Base-by-base conservation (phyloP, 30 jellyfish, hydroid and myxozoan genomes). In the Catostylus mosaicus region DNA sequence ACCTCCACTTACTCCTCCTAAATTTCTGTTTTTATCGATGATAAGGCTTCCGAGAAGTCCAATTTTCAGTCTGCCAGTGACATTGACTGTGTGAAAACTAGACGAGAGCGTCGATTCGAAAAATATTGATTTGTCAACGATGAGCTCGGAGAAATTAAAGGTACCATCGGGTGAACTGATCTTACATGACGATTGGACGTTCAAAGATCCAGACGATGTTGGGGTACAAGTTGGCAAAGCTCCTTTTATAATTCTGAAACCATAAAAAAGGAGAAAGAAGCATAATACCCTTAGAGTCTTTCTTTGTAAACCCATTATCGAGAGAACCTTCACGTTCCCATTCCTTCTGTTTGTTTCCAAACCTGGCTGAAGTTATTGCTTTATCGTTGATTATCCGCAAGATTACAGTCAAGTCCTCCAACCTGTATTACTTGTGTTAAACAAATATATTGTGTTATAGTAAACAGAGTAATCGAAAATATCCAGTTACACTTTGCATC, bases 31-130 rank as follows among this genome's bases (percentile, higher is more conserved):
- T 34, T 35, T 31, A 38, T 73, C 68, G 19, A 73, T 71, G 0
- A 46, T 46, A 30, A 73, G 36, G 30, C 73, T 54, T n/a, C 84
- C 84, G 47, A 73, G 84, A 20, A 73, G 59, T 19, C 84, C 84
- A 35, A 73, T 29, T 54, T 54, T 47, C 48, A 73, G 69, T 27
- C 27, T 73, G 16, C 84, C 84, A 3, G 84, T 73, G 6, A 73
- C 84, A 23, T 46, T 73, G 33, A 73, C 38, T 23, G 33, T 45
- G 51, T 40, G 70, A 43, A 51, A 20, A 33, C 71, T 73, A 52
- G 26, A 22, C 8, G 57, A 19, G 12, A 29, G 11, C 19, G 71
- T 19, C 1, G 84, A 73, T 29, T 73, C 84, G 52, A 73, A 52
- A 1, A 73, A 18, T 19, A 73, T 8, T 3, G 84, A 26, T 45